phyloP scores from a whole-genome alignment of 2,888 invertebrate genomes.

The Oxyteleia sp. region DNA sequence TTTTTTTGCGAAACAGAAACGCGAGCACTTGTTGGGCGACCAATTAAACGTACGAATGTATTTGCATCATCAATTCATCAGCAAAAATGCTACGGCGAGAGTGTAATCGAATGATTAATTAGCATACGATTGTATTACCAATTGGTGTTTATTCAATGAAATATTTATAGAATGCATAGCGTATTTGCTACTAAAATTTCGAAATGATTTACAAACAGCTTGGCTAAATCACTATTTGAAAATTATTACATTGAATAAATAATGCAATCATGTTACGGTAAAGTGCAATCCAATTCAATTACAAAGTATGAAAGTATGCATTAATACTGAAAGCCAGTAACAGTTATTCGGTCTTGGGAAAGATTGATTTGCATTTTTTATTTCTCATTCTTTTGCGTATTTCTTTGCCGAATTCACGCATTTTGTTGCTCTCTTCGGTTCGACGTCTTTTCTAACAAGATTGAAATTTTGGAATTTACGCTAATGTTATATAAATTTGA shows the following conservation, averaged over 20 bases:
- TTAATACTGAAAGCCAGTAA: constrained; percentile 54
- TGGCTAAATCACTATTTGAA: constrained; percentile 41
- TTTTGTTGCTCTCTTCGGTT: neutral
- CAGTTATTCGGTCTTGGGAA: constrained; percentile 43
- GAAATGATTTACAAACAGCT: constrained; percentile 66
- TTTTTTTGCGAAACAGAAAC: constrained; percentile 5
- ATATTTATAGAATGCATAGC: constrained; percentile 61
- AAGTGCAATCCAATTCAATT: constrained; percentile 58
- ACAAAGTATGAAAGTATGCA: constrained; percentile 40
- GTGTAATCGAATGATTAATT: constrained; percentile 71
- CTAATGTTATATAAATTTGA: no score
- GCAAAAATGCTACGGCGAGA: constrained; percentile 52
- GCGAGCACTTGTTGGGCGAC: constrained; percentile 16
- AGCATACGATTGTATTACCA: constrained; percentile 64
- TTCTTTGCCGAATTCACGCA: neutral
- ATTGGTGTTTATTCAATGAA: constrained; percentile 69
- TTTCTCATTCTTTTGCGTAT: constrained; percentile 25
- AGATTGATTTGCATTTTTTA: constrained; percentile 53
- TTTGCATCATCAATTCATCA: constrained; percentile 60
- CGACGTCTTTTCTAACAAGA: neutral
- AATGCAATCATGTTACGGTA: constrained; percentile 53
- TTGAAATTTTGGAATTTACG: neutral
- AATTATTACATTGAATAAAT: constrained; percentile 65
- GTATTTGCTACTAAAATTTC: constrained; percentile 57
- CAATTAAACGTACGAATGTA: constrained; percentile 45